Evolutionary conservation across 2,888 invertebrate genomes (phyloP), one percentile per base, ranked within the genome.

Genomic region (Plusia festucae): DNA sequence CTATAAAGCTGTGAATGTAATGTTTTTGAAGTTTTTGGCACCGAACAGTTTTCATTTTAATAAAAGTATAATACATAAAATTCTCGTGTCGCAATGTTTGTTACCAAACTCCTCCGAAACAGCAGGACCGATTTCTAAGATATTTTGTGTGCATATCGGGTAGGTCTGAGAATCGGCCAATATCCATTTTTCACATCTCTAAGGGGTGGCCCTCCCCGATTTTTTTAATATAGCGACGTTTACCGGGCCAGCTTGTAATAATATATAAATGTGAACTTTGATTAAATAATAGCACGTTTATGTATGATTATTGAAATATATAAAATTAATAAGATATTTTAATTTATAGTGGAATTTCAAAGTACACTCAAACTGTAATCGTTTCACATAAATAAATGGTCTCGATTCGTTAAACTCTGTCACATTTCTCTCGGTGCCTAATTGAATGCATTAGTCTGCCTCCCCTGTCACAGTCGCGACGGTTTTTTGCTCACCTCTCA

Each of bases 401-500:
- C 8, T 44, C 9, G n/a, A 62, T 60, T 73, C 46, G 40, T 34
- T 67, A 27, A 54, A 40, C 32, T 16, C 34, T 15, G n/a, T 57
- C 13, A 16, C n/a, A 56, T 44, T 57, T 57, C 44, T 57, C 13
- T 11, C 27, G n/a, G 2, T 27, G 27, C 13, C 27, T 49, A 16
- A 57, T 57, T 57, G 46, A 27, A 27, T 18, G 46, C 22, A 49
- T 49, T 49, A 49, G 46, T 46, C 46, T 46, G 15, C 11, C 11
- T n/a, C 44, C 40, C 40, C n/a, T 24, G 56, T 16, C 15, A 24
- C 5, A 46, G 13, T 32, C 11, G 24, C 22, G 27, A 58, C 61
- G 1, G 9, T 59, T 56, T 60, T 66, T 59, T 59, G 13, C 59
- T 60, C 60, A 70, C 15, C 40, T 55, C 56, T 61, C 32, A 13